Base-by-base conservation (phyloP, 2,797 vertebrate genomes). In the Neosilurus hyrtlii region DNA sequence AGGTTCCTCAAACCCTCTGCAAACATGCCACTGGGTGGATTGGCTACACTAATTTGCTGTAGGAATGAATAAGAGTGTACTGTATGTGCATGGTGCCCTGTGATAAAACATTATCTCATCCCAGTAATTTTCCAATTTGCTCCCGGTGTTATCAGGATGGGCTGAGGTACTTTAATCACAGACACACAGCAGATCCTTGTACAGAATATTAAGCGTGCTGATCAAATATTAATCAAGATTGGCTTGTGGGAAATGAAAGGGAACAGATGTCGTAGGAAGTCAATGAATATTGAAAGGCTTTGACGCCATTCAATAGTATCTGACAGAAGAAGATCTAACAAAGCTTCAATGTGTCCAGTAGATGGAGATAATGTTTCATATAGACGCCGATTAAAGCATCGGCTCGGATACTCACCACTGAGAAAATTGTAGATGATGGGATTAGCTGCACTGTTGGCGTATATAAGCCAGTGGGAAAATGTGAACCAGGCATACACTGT, bases 391-490 rank as follows among this genome's bases (percentile, higher is more conserved):
- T 82, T 88, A 70, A 85, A 91, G 88, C 81, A 37, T 14, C 72
- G 8, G 22, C 9, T 61, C 18, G 11, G 24, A 81, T 65, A 95
- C 97, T 97, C 90, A 99, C 98, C 96, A 78, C 98, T 99, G 80
- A 99, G 95, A 90, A 99, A 99, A 90, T 99, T 99, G 91, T 99
- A 99, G 94, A 99, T 98, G 87, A 99, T 98, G 68, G 98, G 97
- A 91, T 99, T 99, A 76, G 96, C 96, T 78, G 98, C 98, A 88
- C 98, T 99, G 88, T 99, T 99, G 88, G 97, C 97, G 37, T 99
- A 99, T 18, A 99, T 97, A 80, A 99, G 95, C 98, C 97, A 99
- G 79, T 99, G 97, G 82, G 97, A 97, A 90, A 99, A 97, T 0
- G 94, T 99, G 90, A 99, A 99, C 96, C 96, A 99, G 59, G 97